A percentile compares a stretch with the other conserved stretches of the same genome.
These are phyloP conservation scores for Ovibos moschatus DNA, from an alignment of 2,113 vertebrate species.

Conservation along the genomic window DNA sequence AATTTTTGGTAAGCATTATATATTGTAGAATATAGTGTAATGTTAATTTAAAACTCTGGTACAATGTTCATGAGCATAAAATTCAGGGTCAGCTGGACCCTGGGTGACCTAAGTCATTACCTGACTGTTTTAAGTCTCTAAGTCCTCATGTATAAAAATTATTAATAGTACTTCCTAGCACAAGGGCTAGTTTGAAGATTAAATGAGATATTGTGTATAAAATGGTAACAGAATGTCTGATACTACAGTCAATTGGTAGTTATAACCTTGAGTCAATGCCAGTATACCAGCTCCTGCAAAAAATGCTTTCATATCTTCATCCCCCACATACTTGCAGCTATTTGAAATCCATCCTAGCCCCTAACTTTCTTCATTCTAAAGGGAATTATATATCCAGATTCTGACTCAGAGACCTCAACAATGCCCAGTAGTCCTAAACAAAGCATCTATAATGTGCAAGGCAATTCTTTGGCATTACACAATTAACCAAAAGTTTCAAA, in stretches of 20 bases:
- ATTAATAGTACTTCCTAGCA: neutral
- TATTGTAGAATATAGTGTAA: neutral
- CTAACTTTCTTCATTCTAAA: neutral
- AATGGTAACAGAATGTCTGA: neutral
- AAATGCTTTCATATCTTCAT: neutral
- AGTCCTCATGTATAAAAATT: neutral
- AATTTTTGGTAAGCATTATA: neutral
- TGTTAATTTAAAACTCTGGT: neutral
- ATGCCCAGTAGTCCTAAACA: neutral
- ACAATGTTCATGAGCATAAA: neutral
- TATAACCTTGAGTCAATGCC: neutral
- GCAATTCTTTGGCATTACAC: neutral
- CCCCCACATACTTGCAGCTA: neutral
- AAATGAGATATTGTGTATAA: neutral
- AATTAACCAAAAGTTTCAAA: neutral
- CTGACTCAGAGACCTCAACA: neutral
- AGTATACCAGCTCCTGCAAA: neutral
- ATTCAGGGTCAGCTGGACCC: neutral
- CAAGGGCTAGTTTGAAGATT: neutral
- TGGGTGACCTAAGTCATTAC: neutral
- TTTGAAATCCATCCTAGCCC: neutral
- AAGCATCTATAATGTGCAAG: neutral
- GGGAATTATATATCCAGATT: neutral
- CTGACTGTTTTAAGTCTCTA: neutral
- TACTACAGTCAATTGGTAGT: neutral